Conservation (phyloP, 2,113 vertebrate genomes). For the Caloenas nicobarica region DNA sequence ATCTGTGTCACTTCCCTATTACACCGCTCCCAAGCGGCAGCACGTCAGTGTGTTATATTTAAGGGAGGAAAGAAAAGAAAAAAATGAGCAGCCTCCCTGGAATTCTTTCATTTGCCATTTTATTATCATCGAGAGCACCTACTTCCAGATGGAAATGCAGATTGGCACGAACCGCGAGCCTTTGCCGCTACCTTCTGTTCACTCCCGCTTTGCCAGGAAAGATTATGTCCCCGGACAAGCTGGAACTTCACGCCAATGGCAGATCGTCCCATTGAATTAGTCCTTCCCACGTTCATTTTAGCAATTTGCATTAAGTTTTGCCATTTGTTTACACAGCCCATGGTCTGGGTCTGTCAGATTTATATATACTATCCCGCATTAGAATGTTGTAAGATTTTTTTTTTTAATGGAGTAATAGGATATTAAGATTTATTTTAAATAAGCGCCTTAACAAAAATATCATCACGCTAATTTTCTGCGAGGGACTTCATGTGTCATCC, state of each 20-base stretch:
- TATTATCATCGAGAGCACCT: not conserved
- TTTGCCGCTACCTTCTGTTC: constrained; percentile 60
- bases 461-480: not conserved
- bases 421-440: not conserved
- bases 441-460: not conserved
- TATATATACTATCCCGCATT: fast-evolving
- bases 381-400: no score
- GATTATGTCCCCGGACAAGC: constrained; percentile 21
- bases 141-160: constrained; percentile 62
- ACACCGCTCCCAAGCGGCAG: not conserved
- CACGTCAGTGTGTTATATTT: not conserved
- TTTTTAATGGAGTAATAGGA: not conserved
- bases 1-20: not conserved
- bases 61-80: not conserved
- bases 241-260: constrained; percentile 8
- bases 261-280: constrained; percentile 46
- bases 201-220: constrained; percentile 41
- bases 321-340: not conserved
- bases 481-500: not conserved
- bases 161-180: constrained; percentile 2
- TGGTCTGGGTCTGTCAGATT: not conserved
- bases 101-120: constrained; percentile 13
- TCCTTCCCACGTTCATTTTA: not conserved
- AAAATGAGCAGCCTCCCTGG: constrained; percentile 21
- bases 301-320: not conserved